A percentile compares a stretch with the other conserved stretches of the same genome.
phyloP scores from a whole-genome alignment of 2,797 vertebrate genomes.

The Parotocinclus haroldoi region DNA sequence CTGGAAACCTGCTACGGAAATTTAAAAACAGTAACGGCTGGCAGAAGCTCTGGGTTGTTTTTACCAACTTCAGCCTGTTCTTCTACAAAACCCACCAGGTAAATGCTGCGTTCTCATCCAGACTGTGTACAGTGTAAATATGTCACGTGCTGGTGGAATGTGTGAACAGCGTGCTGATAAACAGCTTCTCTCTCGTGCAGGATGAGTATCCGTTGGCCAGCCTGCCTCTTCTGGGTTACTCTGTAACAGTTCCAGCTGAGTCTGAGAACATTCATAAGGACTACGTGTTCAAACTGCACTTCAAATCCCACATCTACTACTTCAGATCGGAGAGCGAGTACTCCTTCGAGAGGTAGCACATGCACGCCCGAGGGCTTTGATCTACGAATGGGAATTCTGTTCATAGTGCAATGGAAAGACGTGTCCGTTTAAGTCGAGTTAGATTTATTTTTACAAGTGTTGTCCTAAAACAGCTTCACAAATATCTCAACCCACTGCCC shows the following conservation, averaged over 20 bases:
- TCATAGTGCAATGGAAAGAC: too few species aligned
- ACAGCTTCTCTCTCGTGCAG: conserved; percentile 55
- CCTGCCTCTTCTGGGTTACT: conserved; percentile 93
- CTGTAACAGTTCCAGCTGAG: conserved; percentile 88
- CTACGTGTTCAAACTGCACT: conserved; percentile 96
- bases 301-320: conserved; percentile 98
- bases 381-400: too few species aligned
- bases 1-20: conserved; percentile 92
- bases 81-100: conserved; percentile 98
- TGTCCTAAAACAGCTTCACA: too few species aligned
- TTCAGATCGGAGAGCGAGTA: conserved; percentile 97
- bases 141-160: conserved; percentile 56
- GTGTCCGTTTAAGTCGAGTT: too few species aligned
- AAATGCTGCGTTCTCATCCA: conserved; percentile 10
- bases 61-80: conserved; percentile 97
- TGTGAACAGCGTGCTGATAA: conserved; percentile 44
- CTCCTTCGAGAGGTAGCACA: conserved; percentile 86
- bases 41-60: conserved; percentile 99
- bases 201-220: conserved; percentile 96
- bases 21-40: conserved; percentile 98
- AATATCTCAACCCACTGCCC: too few species aligned
- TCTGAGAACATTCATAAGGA: conserved; percentile 97
- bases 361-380: too few species aligned
- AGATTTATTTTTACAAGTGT: too few species aligned
- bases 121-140: conserved; percentile 31